Percentiles rank a stretch among this genome's conserved stretches.
These are phyloP conservation scores for Otis tarda DNA, from an alignment of 2,113 vertebrate species.

Conservation along the genomic window DNA sequence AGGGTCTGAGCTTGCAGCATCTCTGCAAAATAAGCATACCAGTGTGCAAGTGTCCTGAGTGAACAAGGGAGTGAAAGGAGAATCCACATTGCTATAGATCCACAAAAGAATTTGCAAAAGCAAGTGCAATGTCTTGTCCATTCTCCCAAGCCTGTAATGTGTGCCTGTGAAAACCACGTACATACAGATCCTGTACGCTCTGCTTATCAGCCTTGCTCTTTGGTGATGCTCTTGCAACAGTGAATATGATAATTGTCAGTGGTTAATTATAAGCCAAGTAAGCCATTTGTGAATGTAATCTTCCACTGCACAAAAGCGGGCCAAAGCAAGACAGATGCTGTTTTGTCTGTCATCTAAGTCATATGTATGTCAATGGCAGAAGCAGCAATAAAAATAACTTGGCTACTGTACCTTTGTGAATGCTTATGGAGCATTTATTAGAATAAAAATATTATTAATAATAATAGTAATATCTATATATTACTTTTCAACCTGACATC, in stretches of 20 bases:
- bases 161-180: neutral
- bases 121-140: neutral
- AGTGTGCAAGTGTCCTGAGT: neutral
- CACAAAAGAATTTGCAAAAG: neutral
- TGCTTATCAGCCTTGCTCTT: neutral
- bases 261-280: neutral
- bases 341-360: neutral
- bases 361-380: neutral
- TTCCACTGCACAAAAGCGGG: neutral
- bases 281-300: neutral
- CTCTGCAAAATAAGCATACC: neutral
- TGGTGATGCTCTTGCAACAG: neutral
- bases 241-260: neutral
- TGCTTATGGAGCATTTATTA: neutral
- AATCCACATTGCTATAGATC: neutral
- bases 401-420: neutral
- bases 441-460: neutral
- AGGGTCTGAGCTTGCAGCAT: neutral
- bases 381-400: neutral
- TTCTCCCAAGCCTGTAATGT: neutral
- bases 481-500: neutral
- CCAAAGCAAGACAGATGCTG: neutral
- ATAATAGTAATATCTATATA: neutral
- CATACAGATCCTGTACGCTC: neutral
- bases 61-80: neutral